phyloP scores from a whole-genome alignment of 2,888 invertebrate genomes.

The Artemia sinica region DNA sequence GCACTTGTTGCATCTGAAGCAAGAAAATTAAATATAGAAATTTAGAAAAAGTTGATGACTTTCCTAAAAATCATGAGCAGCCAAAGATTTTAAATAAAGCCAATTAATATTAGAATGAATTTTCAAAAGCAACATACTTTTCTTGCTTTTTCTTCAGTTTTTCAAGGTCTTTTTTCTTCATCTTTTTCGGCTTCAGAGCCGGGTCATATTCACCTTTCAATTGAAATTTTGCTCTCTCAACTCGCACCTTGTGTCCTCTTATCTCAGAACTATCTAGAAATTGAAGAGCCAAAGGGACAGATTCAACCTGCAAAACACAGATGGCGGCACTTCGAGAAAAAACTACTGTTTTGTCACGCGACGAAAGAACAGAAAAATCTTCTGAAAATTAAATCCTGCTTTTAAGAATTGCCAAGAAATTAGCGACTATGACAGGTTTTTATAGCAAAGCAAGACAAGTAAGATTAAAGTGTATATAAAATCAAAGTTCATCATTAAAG shows the following conservation, averaged over 20 bases:
- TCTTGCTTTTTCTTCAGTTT: constrained; percentile 80
- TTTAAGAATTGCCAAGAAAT: too few species aligned
- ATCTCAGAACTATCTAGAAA: constrained; percentile 71
- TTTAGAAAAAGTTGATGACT: constrained; percentile 15
- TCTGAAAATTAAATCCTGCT: too few species aligned
- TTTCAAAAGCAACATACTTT: constrained; percentile 40
- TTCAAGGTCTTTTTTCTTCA: constrained; percentile 65
- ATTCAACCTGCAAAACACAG: constrained; percentile 48
- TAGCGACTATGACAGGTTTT: too few species aligned
- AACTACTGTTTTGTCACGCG: too few species aligned
- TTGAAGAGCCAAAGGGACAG: constrained; percentile 76
- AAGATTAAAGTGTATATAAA: too few species aligned
- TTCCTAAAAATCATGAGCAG: constrained; percentile 15
- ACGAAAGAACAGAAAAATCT: too few species aligned
- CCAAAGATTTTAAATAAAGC: background rate
- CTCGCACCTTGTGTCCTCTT: constrained; percentile 60
- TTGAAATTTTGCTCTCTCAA: constrained; percentile 82
- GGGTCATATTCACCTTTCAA: constrained; percentile 89
- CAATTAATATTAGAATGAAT: constrained; percentile 9
- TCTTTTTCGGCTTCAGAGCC: constrained; percentile 69
- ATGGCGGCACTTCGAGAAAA: too few species aligned
- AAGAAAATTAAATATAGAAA: constrained; percentile 19
- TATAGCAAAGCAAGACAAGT: too few species aligned
- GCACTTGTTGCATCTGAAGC: background rate
- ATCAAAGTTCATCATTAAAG: too few species aligned